phyloP scores from a whole-genome alignment of 2,888 invertebrate species.

The Harpagoxenus sublaevis region DNA sequence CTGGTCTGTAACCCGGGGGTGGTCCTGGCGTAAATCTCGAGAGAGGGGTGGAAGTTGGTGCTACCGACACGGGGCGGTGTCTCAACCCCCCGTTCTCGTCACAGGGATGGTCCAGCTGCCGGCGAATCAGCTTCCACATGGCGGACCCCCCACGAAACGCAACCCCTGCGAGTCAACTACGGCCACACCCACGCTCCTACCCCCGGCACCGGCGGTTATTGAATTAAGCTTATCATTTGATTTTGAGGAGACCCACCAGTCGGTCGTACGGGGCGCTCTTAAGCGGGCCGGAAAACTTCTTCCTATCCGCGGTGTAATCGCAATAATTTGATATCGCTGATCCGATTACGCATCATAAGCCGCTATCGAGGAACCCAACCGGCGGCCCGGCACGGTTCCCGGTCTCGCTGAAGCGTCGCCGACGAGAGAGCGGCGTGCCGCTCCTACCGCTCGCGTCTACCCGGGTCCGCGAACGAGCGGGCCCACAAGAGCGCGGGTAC shows the following conservation, averaged over 20 bases:
- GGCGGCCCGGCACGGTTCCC: conserved; percentile 60
- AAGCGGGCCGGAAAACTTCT: conserved; percentile 85
- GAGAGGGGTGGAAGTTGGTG: conserved; percentile 67
- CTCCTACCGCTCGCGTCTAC: conserved; percentile 48
- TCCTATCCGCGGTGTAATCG: conserved; percentile 85
- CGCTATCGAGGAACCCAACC: conserved; percentile 73
- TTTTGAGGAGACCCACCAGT: conserved; percentile 86
- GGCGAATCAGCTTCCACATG: conserved; percentile 59
- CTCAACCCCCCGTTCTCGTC: conserved; percentile 51
- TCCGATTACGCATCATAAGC: conserved; percentile 84
- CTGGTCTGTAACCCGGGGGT: conserved; percentile 54
- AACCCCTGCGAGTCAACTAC: conserved; percentile 34
- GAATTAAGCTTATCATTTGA: conserved; percentile 87
- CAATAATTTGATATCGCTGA: conserved; percentile 86
- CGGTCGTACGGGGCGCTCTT: conserved; percentile 85
- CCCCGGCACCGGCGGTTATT: conserved; percentile 81
- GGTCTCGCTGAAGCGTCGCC: conserved; percentile 50
- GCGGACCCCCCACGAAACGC: conserved; percentile 29
- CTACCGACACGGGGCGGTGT: conserved; percentile 58
- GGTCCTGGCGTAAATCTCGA: conserved; percentile 50
- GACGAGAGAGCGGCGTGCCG: conserved; percentile 54
- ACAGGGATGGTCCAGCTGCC: conserved; percentile 27
- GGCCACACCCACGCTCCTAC: conserved; percentile 70
- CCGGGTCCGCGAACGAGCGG: conserved; percentile 59
- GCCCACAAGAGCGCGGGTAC: conserved; percentile 36